Evolutionary conservation across 2,888 invertebrate species (phyloP), one percentile per base, ranked within the genome.

Genomic region (Chromoteleia sp.): DNA sequence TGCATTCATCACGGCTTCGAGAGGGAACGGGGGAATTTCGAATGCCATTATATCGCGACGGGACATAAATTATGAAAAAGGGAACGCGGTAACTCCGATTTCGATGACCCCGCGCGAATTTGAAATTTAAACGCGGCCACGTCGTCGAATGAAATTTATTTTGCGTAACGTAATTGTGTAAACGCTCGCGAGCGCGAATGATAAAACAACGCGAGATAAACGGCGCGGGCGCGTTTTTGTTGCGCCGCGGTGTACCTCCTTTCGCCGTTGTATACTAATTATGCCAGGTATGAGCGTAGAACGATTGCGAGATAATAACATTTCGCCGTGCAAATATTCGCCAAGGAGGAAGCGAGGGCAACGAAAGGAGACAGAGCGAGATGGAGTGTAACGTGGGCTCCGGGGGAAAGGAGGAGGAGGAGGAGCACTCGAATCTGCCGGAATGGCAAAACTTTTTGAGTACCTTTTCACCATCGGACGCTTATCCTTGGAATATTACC

Each of bases 51-150:
- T 61, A 54, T 54, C 43, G 29, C 61, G 29, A 21, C 39, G 43
- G 43, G 15, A 76, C 54, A 76, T 76, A 76, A 65, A 63, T 78
- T 65, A 78, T 78, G 65, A 78, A 65, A 78, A 78, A 71, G 71
- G 65, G 70, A 63, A 25, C 52, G 70, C 56, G n/a, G 48, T 15
- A 70, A 70, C 63, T 77, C 50, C 56, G 50, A 58, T 67, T 50
- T 54, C 71, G 56, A 41, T 63, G 71, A 71, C 65, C 30, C 17
- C 50, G 2, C 17, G 65, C 50, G 21, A 61, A 77, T 70, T 56
- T 70, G 45, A 63, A 78, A 54, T 78, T 54, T 63, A 76, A 76
- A 76, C 67, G 19, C 45, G 29, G 29, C 50, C 59, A 56, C n/a
- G 29, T 41, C 59, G 45, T 68, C 54, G 61, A 76, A 68, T 56